phyloP scores from a whole-genome alignment of 2,888 invertebrate genomes.

The Parnassius smintheus region DNA sequence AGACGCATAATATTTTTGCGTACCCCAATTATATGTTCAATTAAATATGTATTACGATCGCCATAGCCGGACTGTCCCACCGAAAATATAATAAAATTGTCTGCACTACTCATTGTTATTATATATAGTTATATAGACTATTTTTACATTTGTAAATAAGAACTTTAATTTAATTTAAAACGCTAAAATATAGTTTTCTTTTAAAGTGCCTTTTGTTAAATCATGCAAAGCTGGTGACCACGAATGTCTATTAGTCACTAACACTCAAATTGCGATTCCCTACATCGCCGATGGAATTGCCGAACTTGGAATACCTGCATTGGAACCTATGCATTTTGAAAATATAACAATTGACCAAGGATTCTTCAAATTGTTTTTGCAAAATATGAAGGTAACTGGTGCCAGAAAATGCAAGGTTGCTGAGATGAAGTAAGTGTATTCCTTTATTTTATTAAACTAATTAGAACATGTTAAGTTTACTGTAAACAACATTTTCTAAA shows the following conservation, averaged over 20 bases:
- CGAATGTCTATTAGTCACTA: background rate
- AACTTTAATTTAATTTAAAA: no score
- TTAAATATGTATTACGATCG: no score
- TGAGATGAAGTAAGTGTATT: conserved; percentile 8
- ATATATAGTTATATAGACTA: no score
- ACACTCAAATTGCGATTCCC: conserved; percentile 8
- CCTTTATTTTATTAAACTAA: background rate
- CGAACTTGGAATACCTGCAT: conserved; percentile 2
- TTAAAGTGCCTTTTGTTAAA: conserved; percentile 6
- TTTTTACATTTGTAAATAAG: no score
- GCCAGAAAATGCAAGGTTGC: conserved; percentile 15
- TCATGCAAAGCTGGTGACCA: background rate
- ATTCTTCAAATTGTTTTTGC: conserved; percentile 6
- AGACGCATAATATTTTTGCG: no score
- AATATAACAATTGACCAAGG: conserved; percentile 13
- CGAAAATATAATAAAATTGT: no score
- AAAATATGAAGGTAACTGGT: conserved; percentile 3
- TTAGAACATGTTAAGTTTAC: background rate
- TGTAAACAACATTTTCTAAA: background rate
- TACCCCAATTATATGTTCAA: no score
- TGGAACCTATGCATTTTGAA: conserved; percentile 11
- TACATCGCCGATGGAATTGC: conserved; percentile 13
- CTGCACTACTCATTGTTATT: no score
- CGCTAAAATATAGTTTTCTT: background rate
- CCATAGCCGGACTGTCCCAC: no score